A percentile compares a stretch with the other conserved stretches of the same genome.
Evolutionary conservation across 2,797 vertebrate genomes (phyloP).

Genomic region (Xenops minutus): DNA sequence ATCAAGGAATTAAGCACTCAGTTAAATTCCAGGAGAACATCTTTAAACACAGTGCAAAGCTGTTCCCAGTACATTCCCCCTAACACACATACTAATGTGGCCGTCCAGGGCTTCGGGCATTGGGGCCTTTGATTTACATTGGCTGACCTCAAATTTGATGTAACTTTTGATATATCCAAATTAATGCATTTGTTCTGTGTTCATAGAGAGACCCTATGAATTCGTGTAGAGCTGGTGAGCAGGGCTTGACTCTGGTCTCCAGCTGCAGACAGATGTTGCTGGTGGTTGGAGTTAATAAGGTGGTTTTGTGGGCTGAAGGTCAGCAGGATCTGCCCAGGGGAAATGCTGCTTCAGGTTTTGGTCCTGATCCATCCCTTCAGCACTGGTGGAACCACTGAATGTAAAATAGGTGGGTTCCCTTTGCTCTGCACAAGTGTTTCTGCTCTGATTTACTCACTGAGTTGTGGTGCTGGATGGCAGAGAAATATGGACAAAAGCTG

Average conservation of each 20-base stretch:
- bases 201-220: not conserved
- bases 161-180: slow-evolving; percentile 4
- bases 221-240: not conserved
- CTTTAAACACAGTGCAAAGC: not conserved
- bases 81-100: slow-evolving; percentile 36
- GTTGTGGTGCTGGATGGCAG: not conserved
- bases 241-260: not conserved
- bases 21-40: slow-evolving; percentile 9
- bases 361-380: not conserved
- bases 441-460: not conserved
- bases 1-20: slow-evolving; percentile 1
- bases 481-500: not conserved
- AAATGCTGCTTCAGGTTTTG: not conserved
- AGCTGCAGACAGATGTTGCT: not conserved
- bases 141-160: slow-evolving; percentile 19
- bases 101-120: not conserved
- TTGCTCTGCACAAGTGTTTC: accelerated
- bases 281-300: not conserved
- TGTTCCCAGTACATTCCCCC: slow-evolving; percentile 34
- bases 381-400: accelerated
- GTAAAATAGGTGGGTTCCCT: accelerated
- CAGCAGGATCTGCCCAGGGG: not conserved
- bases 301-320: not conserved
- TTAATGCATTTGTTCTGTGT: not conserved
- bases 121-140: slow-evolving; percentile 31